Evolutionary conservation across 1,140 invertebrate species (phyloP), one percentile per base, ranked within the genome.

Genomic region (Cotesia typhae): DNA sequence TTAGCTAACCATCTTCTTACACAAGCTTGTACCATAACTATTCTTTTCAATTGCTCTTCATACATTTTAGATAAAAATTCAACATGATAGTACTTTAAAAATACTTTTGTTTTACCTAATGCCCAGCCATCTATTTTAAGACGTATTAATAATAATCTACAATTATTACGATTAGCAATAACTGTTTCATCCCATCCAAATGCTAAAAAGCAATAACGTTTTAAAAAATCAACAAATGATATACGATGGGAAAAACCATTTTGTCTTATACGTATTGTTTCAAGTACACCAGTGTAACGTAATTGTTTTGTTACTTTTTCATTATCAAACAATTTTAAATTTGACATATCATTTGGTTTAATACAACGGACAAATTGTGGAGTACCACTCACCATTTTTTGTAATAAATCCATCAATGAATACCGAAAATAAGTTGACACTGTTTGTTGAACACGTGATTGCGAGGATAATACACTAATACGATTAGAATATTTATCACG

Each of bases 361-460:
- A 96, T 90, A 76, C 94, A 96, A 73, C 94, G 89, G 10, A 96
- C 92, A 85, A 96, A 96, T 82, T 95, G 94, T 3, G 94, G 94
- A 5, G 90, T 90, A 0, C 90, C 90, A 41, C 91, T 91, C 3
- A 95, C 92, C 92, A 95, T 94, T 83, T 94, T 94, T 81, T 94
- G 92, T 12, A 95, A 88, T 5, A 96, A 85, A 82, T 95, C 94
- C 92, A 94, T 94, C 35, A 96, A 80, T 0, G 94, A 95, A 81
- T 92, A 95, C 28, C 94, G 88, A 85, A 95, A 95, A 81, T 95
- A 95, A 4, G 94, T 94, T 4, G 94, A 91, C 3, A 95, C 92
- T 7, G 94, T 96, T 87, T 95, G 94, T 82, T 95, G 94, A 5
- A 91, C 92, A 77, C 94, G 87, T 0, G 93, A 94, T 84, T 95